These are phyloP conservation scores for Elgaria multicarinata DNA, from an alignment of 2,113 vertebrate genomes.

Conservation along the genomic window DNA sequence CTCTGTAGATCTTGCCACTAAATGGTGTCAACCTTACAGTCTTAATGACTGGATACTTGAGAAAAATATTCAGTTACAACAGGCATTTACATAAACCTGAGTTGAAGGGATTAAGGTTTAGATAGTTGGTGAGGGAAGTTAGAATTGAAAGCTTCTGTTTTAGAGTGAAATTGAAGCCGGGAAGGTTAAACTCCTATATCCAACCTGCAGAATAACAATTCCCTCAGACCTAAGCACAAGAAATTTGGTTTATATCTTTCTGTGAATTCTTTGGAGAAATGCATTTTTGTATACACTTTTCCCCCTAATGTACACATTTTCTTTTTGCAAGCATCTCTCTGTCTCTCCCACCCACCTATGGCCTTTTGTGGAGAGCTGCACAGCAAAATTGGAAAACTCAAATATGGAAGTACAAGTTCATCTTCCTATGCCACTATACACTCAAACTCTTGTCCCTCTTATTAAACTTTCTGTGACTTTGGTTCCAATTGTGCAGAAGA, in stretches of 20 bases:
- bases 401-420: no score
- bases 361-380: no score
- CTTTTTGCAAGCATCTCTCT: no score
- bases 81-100: slow-evolving; percentile 39
- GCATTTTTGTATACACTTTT: no score
- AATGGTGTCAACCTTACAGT: not conserved
- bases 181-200: slow-evolving; percentile 11
- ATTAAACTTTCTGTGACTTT: no score
- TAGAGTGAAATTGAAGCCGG: not conserved
- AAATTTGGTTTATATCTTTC: not conserved
- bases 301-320: no score
- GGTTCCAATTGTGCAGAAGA: no score
- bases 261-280: no score
- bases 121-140: not conserved
- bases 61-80: slow-evolving; percentile 17
- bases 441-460: no score
- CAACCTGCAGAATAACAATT: not conserved
- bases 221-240: not conserved
- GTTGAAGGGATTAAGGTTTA: slow-evolving; percentile 26
- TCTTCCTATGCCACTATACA: no score
- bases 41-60: slow-evolving; percentile 27
- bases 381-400: no score
- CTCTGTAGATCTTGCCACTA: slow-evolving; percentile 18
- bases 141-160: slow-evolving; percentile 28
- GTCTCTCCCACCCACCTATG: no score